phyloP scores from a whole-genome alignment of 2,797 vertebrate genomes.

The Sebastes kiyomatsui region DNA sequence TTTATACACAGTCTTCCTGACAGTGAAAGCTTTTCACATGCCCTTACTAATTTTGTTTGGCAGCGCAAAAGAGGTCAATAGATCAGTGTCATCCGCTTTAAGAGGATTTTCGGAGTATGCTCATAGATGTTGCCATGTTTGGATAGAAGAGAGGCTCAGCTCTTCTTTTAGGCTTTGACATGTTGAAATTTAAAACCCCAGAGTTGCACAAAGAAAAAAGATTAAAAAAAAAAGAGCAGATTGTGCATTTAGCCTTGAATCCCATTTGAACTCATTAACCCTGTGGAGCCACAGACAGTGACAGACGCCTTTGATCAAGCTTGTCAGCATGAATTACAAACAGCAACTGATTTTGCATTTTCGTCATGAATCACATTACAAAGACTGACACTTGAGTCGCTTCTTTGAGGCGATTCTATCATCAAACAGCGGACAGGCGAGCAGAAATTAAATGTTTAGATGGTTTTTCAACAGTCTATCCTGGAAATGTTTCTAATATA shows the following conservation, averaged over 20 bases:
- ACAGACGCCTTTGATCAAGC: conserved; percentile 37
- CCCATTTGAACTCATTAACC: conserved; percentile 42
- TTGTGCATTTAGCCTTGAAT: neutral
- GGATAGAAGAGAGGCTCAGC: conserved; percentile 2
- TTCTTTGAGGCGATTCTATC: conserved; percentile 17
- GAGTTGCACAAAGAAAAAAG: neutral
- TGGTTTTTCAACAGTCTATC: too few species aligned
- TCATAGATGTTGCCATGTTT: conserved; percentile 46
- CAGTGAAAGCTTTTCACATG: conserved; percentile 6
- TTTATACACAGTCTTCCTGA: neutral
- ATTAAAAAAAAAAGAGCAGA: neutral
- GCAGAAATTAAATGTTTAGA: conserved; percentile 6
- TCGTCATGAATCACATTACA: conserved; percentile 38
- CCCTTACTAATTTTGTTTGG: neutral
- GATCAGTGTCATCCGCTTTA: conserved; percentile 47
- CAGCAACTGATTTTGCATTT: conserved; percentile 37
- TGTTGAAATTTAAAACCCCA: conserved; percentile 20
- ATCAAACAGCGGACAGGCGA: neutral
- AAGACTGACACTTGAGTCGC: conserved; percentile 20
- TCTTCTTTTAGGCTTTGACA: neutral
- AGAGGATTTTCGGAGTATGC: conserved; percentile 49
- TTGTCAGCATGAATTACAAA: conserved; percentile 47
- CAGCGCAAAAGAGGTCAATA: conserved; percentile 34
- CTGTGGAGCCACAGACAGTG: neutral
- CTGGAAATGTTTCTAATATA: too few species aligned